Evolutionary conservation across 1,140 invertebrate species (phyloP), one percentile per base, ranked within the genome.

Genomic region (Zelostemma sp.): DNA sequence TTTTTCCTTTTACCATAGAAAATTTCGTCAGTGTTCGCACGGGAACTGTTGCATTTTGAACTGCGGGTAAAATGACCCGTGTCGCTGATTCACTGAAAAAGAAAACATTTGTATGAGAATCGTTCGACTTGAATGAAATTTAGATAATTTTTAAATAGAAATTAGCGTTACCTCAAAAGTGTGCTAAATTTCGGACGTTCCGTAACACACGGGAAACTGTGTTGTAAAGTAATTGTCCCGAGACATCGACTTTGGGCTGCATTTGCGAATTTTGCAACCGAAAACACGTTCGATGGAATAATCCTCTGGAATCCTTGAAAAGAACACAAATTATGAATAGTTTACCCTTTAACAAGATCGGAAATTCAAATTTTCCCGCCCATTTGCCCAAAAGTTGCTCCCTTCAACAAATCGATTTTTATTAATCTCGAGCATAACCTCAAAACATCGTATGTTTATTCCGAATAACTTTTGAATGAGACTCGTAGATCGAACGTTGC

Each of bases 1-100:
- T 86, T 84, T 93, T 94, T 6, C 94, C 93, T 78, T 89, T 91
- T 16, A 78, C 79, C 1, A 89, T 72, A 14, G 92, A 92, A 76
- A 89, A 94, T 82, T 95, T 94, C 1, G 86, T 92, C 1, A 94
- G 84, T 88, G 75, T 92, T 87, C 0, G 59, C n/a, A 46, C 19
- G 73, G 73, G 16, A 77, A 61, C 53, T 47, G 25, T 18, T 25
- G 49, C 56, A 47, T 15, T 5, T 21, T 67, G 57, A 14, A 68
- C 78, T 28, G 77, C 38, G 14, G 40, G 55, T 68, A 51, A 38
- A 73, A 73, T 9, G 83, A 76, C 50, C 80, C 78, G 54, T 84
- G 47, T 53, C 33, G 43, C 1, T 28, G 25, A 2, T 64, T 43
- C 12, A 49, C 56, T 46, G 43, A 35, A 69, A 71, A 15, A 51